Base-by-base conservation (phyloP, 2,797 vertebrate species). In the Catamblyrhynchus diadema region DNA sequence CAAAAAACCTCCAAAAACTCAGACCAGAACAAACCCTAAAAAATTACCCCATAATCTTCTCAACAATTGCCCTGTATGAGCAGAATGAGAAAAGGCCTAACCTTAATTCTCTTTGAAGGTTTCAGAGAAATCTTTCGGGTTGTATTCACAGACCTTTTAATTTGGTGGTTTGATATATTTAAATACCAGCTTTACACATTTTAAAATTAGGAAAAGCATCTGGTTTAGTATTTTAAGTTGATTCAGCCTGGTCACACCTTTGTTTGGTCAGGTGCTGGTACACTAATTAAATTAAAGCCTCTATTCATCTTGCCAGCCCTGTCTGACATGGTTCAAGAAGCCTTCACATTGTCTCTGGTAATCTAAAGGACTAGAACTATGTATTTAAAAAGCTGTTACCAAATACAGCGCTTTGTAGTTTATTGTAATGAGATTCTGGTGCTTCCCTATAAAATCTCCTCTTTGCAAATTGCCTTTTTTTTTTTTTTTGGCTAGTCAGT, bases 181-280 rank as follows among this genome's bases (percentile, higher is more conserved):
- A 92, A 92, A 92, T 61, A 35, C 24, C 51, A 92, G 24, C 48
- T 93, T 93, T 64, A 45, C 59, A 61, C 65, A 48, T 77, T 75
- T 97, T 70, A 81, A 88, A 91, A 77, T 81, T 81, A 77, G 71
- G 57, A 67, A 84, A 85, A 88, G 33, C 59, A 86, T 79, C 65
- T 96, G 74, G 65, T 84, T 97, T 45, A 91, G 80, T 94, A 81
- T 80, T 86, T 95, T 85, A 95, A 85, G 75, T 88, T 88, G 87
- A 78, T 91, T 94, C 94, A 93, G 50, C 61, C 77, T 95, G 86
- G 65, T 71, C 90, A 88, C 94, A 84, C 95, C 93, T 97, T 97
- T 97, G 91, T 97, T 98, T 97, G 90, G 86, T 94, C 97, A 97
- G 97, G 96, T 97, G 97, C 95, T 81, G 45, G 78, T 65, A 81